Base-by-base conservation (phyloP, 1,140 invertebrate genomes). In the Vollenhovia emeryi region DNA sequence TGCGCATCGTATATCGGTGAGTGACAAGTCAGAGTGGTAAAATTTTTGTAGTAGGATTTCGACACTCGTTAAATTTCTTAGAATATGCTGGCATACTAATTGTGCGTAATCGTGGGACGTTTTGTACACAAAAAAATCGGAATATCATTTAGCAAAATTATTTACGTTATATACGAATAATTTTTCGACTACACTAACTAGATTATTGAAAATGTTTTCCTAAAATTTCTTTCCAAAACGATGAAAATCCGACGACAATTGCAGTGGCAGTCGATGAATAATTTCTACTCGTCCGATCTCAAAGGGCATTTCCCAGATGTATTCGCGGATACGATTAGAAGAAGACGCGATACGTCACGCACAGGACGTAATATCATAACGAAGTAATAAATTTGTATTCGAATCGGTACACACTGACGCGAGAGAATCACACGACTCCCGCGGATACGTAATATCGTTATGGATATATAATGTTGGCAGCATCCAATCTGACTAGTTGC, bases 401-500 rank as follows among this genome's bases (percentile, higher is more conserved):
- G 30, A 59, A 33, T 30, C 24, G 52, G 5, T 5, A 59, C 7
- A 36, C 18, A 48, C 11, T n/a, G 27, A 78, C 27, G 18, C n/a
- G n/a, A n/a, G n/a, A 24, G 27, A n/a, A 78, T 64, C 40, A 78
- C 30, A 48, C 40, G 74, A 48, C 57, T n/a, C 9, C 33, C 18
- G 3, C 18, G 18, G 15, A 48, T 43, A 13, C 21, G 27, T 76
- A 64, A 48, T 78, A 66, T 48, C 27, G 74, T 78, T 78, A 78
- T 78, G 64, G 57, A 15, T 50, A 79, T 64, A 66, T 60, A 68
- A 79, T 79, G 75, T 78, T 43, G 60, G 15, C 30, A 36, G 15
- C 30, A 30, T 40, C 30, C 75, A 68, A 79, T 79, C 59, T 30
- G 75, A 68, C 75, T 66, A 78, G 75, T 5, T 78, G 60, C n/a